phyloP scores from a whole-genome alignment of 2,888 invertebrate genomes.

The Idaea dimidiata region DNA sequence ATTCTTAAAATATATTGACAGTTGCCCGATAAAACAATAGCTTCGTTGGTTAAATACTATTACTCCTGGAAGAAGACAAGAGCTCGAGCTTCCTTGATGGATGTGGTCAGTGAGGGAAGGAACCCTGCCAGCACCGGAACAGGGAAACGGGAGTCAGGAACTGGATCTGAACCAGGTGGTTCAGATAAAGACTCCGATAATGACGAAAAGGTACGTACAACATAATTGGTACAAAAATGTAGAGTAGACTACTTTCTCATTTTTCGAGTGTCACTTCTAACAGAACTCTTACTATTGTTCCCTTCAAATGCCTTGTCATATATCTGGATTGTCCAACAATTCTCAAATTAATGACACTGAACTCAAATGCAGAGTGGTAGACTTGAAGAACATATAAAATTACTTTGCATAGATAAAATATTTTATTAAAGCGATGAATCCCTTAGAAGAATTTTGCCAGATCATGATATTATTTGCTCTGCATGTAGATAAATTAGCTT shows the following conservation, averaged over 20 bases:
- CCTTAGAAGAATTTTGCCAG: slow-evolving; percentile 22
- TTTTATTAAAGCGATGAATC: slow-evolving; percentile 6
- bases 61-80: slow-evolving; percentile 99
- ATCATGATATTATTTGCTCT: slow-evolving; percentile 40
- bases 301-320: slow-evolving; percentile 35
- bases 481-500: slow-evolving; percentile 34
- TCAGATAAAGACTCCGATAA: slow-evolving; percentile 93
- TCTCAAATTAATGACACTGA: slow-evolving; percentile 30
- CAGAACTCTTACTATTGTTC: slow-evolving; percentile 21
- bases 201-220: slow-evolving; percentile 90
- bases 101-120: slow-evolving; percentile 88
- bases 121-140: slow-evolving; percentile 85
- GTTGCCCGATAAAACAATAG: slow-evolving; percentile 98
- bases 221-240: not conserved
- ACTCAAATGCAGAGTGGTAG: slow-evolving; percentile 72
- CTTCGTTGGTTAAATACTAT: slow-evolving; percentile 97
- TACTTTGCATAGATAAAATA: slow-evolving; percentile 10
- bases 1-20: slow-evolving; percentile 51
- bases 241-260: not conserved
- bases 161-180: slow-evolving; percentile 89
- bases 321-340: slow-evolving; percentile 77
- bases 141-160: slow-evolving; percentile 86
- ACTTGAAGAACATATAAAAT: slow-evolving; percentile 15
- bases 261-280: slow-evolving; percentile 26
- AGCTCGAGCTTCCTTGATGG: slow-evolving; percentile 95